phyloP scores from a whole-genome alignment of 2,113 vertebrate species.

The Mustela lutreola region DNA sequence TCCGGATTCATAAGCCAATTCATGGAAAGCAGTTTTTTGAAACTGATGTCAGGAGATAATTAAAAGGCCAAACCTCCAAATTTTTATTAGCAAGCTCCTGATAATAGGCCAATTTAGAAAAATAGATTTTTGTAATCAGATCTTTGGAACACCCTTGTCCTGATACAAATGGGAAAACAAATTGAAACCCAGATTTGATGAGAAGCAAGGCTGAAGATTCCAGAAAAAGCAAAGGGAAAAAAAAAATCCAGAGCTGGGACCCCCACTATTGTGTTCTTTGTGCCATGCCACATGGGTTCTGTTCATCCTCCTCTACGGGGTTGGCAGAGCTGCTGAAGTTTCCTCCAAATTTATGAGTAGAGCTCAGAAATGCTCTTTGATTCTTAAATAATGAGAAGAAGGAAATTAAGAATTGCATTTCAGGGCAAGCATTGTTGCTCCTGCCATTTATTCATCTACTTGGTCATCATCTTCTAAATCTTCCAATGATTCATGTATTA shows the following conservation, averaged over 20 bases:
- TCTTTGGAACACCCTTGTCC: neutral
- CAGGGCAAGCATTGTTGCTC: neutral
- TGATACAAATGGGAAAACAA: neutral
- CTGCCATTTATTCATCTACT: neutral
- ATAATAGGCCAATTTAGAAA: neutral
- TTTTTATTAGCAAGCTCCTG: neutral
- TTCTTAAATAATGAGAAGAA: slow-evolving; percentile 10
- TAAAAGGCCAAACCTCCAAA: slow-evolving; percentile 5
- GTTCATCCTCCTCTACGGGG: neutral
- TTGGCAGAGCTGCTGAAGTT: neutral
- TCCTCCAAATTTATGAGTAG: neutral
- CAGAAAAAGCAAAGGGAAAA: neutral
- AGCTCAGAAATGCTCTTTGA: neutral
- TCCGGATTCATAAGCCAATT: slow-evolving; percentile 40
- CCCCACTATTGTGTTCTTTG: neutral
- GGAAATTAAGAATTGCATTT: neutral
- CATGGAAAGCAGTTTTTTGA: slow-evolving; percentile 45
- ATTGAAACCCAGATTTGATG: neutral
- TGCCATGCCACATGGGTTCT: neutral
- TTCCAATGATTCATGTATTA: neutral
- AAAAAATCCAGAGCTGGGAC: neutral
- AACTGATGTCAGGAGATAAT: slow-evolving; percentile 8
- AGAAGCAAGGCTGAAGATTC: neutral
- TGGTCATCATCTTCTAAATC: neutral
- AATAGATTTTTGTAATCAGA: neutral